phyloP scores from a whole-genome alignment of 1,140 invertebrate genomes.

The Eurytemora carolleeae region DNA sequence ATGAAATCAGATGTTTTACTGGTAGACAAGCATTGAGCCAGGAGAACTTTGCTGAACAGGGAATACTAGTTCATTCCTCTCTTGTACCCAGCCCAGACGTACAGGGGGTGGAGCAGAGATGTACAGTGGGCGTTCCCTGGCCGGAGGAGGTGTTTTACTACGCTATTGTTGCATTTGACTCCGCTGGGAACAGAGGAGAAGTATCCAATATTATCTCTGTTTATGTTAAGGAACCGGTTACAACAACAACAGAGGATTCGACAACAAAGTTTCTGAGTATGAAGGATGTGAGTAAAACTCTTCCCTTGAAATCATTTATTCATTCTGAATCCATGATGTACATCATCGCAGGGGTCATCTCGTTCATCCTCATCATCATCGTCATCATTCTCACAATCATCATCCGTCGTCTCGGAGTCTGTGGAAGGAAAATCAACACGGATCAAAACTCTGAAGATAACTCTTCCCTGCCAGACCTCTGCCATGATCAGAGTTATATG shows the following conservation, averaged over 20 bases:
- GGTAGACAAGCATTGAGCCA: constrained; percentile 20
- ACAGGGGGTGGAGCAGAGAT: constrained; percentile 20
- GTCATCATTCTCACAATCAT: background rate
- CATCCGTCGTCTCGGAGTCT: background rate
- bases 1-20: constrained; percentile 23
- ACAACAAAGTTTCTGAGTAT: background rate
- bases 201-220: constrained; percentile 23
- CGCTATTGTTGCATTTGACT: constrained; percentile 22
- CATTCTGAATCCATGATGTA: background rate
- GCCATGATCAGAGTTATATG: background rate
- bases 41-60: constrained; percentile 21
- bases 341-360: background rate
- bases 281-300: background rate
- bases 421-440: background rate
- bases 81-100: constrained; percentile 21
- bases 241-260: constrained; percentile 14
- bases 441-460: background rate
- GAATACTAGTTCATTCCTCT: constrained; percentile 22
- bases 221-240: constrained; percentile 21
- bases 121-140: constrained; percentile 23
- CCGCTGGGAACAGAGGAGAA: constrained; percentile 20
- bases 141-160: constrained; percentile 24
- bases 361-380: background rate
- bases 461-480: background rate
- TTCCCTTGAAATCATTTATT: background rate